These are phyloP conservation scores for Sphaerophoria taeniata DNA, from an alignment of 2,888 invertebrate genomes.

Conservation along the genomic window DNA sequence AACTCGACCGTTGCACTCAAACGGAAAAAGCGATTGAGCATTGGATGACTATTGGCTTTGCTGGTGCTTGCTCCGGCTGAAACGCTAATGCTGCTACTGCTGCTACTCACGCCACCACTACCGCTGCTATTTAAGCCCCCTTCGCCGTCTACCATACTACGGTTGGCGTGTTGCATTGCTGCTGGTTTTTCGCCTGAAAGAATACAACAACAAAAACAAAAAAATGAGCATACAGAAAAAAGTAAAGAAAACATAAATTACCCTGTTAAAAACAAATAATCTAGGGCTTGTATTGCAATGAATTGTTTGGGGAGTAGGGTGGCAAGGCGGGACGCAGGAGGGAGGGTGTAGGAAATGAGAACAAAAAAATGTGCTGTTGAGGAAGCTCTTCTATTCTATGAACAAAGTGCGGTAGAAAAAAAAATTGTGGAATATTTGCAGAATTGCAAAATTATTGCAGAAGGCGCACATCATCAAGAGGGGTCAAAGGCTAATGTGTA, in stretches of 20 bases:
- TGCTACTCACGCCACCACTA: constrained; percentile 74
- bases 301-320: not conserved
- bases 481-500: constrained; percentile 30
- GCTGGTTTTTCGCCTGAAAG: constrained; percentile 82
- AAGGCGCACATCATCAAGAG: not conserved
- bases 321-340: not conserved
- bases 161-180: constrained; percentile 82
- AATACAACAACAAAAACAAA: constrained; percentile 22
- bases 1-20: constrained; percentile 67
- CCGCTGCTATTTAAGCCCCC: constrained; percentile 76
- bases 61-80: constrained; percentile 63
- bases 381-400: not conserved
- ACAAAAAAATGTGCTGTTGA: constrained; percentile 20
- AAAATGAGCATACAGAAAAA: constrained; percentile 21
- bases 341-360: constrained; percentile 11
- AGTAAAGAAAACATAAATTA: constrained; percentile 37
- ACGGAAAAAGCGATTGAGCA: constrained; percentile 72
- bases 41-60: constrained; percentile 67
- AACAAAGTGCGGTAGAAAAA: not conserved
- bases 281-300: constrained; percentile 2
- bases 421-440: constrained; percentile 17
- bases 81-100: constrained; percentile 70
- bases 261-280: constrained; percentile 53
- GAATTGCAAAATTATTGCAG: not conserved
- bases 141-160: constrained; percentile 80